Evolutionary conservation across 2,888 invertebrate genomes (phyloP), one percentile per base, ranked within the genome.

Genomic region (Schizotus pectinicornis): DNA sequence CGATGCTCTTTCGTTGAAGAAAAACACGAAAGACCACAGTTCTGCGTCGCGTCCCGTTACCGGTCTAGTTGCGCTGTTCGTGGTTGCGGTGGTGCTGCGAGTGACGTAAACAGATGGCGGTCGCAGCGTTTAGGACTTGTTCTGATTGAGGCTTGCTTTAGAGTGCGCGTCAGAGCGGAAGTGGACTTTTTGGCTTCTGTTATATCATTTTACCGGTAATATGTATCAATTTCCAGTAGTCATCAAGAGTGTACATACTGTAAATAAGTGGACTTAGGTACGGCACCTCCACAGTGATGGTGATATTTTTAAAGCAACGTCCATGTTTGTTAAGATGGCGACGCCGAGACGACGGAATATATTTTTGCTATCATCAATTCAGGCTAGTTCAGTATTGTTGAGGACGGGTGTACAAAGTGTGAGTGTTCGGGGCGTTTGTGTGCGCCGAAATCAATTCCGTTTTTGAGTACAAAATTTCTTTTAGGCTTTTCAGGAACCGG

Each of bases 1-100:
- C 6, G 81, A 81, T 8, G 66, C 69, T 33, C 78, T 81, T 46
- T 77, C 77, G 56, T 72, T 73, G 60, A 76, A 82, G 59, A 79
- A 79, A 59, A 74, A 74, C 31, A 64, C 67, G 6, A 56, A 58
- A 30, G 32, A 54, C 9, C 34, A 45, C 41, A 41, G 7, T 59
- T 54, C 49, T 33, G 48, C 58, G 8, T 22, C 14, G 38, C 51
- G 42, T 13, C 49, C 11, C 13, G 36, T 41, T 42, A 49, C 22
- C 36, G 43, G 43, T 33, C 56, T 36, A 48, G 37, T 57, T 22
- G 39, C 51, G 41, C n/a, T 51, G n/a, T 42, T 48, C 2, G 12
- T 35, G 32, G 22, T 47, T 6, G 30, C 34, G 42, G 3, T 70
- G 51, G 56, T 67, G 13, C 56, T 62, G 49, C 62, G 65, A 57